A percentile compares a stretch with the other conserved stretches of the same genome.
These are phyloP conservation scores for Phyllotreta striolata DNA, from an alignment of 2,888 invertebrate genomes.

Conservation along the genomic window DNA sequence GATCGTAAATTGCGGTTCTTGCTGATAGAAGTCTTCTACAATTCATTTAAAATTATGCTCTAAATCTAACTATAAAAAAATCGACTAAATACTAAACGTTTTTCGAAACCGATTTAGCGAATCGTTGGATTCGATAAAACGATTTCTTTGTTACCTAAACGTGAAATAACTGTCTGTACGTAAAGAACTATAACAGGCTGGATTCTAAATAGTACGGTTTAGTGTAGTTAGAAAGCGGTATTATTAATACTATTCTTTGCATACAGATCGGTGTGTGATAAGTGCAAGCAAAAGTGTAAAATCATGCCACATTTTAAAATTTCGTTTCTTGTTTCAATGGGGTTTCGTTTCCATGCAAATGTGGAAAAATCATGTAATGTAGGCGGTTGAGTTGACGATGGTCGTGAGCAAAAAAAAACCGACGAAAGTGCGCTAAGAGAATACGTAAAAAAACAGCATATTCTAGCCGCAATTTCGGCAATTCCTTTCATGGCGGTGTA, in stretches of 20 bases:
- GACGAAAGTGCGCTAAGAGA: slow-evolving; percentile 1
- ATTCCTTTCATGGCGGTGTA: slow-evolving; percentile 17
- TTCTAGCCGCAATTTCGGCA: too few species aligned
- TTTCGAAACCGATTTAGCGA: background rate
- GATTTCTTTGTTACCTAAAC: background rate
- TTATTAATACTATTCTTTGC: slow-evolving; percentile 52
- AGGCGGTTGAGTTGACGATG: slow-evolving; percentile 30
- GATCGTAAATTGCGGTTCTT: slow-evolving; percentile 65
- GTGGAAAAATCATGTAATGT: too few species aligned
- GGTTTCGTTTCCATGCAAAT: too few species aligned
- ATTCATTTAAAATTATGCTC: slow-evolving; percentile 38
- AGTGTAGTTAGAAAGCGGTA: slow-evolving; percentile 40
- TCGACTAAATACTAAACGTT: slow-evolving; percentile 1
- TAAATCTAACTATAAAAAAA: slow-evolving; percentile 28
- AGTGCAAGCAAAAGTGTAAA: slow-evolving; percentile 49
- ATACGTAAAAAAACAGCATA: too few species aligned
- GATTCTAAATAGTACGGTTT: slow-evolving; percentile 36
- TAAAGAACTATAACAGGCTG: slow-evolving; percentile 51
- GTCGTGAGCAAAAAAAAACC: slow-evolving; percentile 21
- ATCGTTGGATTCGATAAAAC: background rate
- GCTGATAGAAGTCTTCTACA: slow-evolving; percentile 69
- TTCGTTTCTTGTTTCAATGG: slow-evolving; percentile 24
- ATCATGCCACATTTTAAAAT: slow-evolving; percentile 57
- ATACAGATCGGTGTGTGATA: slow-evolving; percentile 50
- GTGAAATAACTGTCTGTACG: slow-evolving; percentile 49